A percentile compares a stretch with the other conserved stretches of the same genome.
Conservation (phyloP, 2,113 vertebrate species). For the Symphodus melops region DNA sequence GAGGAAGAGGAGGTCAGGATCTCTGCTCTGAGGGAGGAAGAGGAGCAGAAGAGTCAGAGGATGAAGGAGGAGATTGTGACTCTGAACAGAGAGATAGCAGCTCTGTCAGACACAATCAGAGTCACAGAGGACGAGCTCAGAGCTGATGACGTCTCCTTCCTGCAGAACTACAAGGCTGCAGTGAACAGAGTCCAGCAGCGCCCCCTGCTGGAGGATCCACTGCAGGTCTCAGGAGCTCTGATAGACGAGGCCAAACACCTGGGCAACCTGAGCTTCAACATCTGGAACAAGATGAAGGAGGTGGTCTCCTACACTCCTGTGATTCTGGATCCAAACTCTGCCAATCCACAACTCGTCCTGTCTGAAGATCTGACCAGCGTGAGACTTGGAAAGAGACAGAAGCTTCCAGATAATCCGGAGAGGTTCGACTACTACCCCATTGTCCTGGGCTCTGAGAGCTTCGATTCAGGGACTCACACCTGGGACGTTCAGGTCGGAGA, state of each 20-base stretch:
- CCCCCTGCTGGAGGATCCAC: background rate
- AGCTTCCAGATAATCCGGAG: slow-evolving; percentile 9
- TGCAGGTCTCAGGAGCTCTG: background rate
- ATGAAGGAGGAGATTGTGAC: background rate
- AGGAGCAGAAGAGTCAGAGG: background rate
- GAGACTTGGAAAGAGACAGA: background rate
- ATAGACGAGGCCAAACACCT: background rate
- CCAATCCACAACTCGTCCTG: background rate
- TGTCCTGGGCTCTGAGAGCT: background rate
- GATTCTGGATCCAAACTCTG: slow-evolving; percentile 20
- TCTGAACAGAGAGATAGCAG: background rate
- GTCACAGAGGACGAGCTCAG: background rate
- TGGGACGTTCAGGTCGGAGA: slow-evolving; percentile 22
- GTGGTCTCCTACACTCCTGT: slow-evolving; percentile 10
- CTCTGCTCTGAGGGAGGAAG: background rate
- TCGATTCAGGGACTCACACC: slow-evolving; percentile 16
- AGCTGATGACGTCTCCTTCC: background rate
- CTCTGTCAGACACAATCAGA: background rate
- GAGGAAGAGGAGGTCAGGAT: background rate
- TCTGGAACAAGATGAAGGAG: slow-evolving; percentile 12
- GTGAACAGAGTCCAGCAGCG: background rate
- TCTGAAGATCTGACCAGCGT: background rate
- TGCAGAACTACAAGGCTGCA: background rate
- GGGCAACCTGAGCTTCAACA: background rate
- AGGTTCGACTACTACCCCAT: background rate